Evolutionary conservation across 2,113 vertebrate species (phyloP), one percentile per base, ranked within the genome.

Genomic region (Micronycteris hirsuta): DNA sequence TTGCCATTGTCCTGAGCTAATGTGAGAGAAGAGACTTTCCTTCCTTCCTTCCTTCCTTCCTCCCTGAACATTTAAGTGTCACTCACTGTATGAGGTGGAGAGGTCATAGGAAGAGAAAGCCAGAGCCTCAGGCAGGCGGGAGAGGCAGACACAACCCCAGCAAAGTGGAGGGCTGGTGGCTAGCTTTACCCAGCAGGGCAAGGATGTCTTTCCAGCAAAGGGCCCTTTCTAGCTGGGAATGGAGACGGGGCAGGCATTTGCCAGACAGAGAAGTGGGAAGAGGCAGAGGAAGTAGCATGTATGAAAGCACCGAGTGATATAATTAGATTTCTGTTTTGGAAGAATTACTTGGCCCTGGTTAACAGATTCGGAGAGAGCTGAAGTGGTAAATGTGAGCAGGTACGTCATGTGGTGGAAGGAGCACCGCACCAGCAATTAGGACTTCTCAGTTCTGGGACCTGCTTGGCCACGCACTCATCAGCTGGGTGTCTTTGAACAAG

Each of bases 291-390:
- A 95, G 92, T 88, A 94, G 94, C 94, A 91, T 74, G 93, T 93
- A 90, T 86, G 97, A 93, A 95, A 94, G 95, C 91, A 89, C 96
- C 91, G 82, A 76, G 94, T 6, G 86, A 93, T 97, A 96, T 94
- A 96, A 97, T 96, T 97, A 97, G 97, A 97, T 96, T 96, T 94
- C 93, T 96, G 95, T 93, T 97, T 93, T 56, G 89, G 94, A 96
- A 97, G 95, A 93, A 96, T 97, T 65, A 31, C 95, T 97, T 97
- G 94, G 96, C 93, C 86, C 93, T 78, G 86, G 86, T 89, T 94
- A 97, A 94, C 94, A 95, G 83, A 96, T 96, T 91, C 63, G 28
- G 38, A 91, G 52, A 88, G 74, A 95, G 56, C 89, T 41, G 61
- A 96, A 63, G 88, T 94, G 31, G 81, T 78, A 49, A 85, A 74